Percentiles rank a stretch among this genome's conserved stretches.
These are phyloP conservation scores for Dasyornis broadbenti DNA, from an alignment of 2,113 vertebrate species.

Conservation along the genomic window DNA sequence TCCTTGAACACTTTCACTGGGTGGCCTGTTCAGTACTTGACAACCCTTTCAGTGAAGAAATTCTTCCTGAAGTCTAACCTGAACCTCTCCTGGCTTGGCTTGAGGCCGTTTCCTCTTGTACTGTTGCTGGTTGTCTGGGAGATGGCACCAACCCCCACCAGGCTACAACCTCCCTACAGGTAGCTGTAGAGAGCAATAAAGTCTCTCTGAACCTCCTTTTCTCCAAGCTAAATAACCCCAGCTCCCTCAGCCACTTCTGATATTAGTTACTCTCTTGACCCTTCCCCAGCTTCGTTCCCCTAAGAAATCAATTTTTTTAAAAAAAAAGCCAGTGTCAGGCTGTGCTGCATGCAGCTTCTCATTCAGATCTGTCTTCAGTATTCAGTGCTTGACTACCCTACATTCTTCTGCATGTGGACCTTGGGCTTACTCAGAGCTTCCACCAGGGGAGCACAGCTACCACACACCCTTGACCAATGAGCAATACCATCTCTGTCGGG, in stretches of 20 bases:
- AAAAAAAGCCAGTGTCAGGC: constrained; percentile 73
- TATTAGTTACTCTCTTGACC: not conserved
- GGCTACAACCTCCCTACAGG: not conserved
- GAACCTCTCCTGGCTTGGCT: not conserved
- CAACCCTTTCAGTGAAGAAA: not conserved
- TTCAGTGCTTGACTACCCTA: constrained; percentile 90
- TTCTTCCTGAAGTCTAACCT: not conserved
- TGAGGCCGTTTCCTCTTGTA: not conserved
- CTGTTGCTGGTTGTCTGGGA: not conserved
- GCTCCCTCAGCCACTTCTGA: not conserved
- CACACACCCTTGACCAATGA: constrained; percentile 81
- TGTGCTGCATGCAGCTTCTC: constrained; percentile 91
- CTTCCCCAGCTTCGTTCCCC: not conserved
- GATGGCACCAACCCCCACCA: not conserved
- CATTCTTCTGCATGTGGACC: constrained; percentile 89
- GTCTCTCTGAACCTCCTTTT: not conserved
- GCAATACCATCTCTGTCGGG: constrained; percentile 69
- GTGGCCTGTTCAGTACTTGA: not conserved
- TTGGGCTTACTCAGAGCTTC: constrained; percentile 95
- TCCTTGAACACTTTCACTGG: not conserved
- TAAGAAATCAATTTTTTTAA: not conserved
- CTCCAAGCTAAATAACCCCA: not conserved
- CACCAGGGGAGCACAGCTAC: constrained; percentile 93
- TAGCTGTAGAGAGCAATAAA: not conserved
- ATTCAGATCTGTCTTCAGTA: constrained; percentile 92